Conservation (phyloP, 1,140 invertebrate species). For the Acyrthosiphon pisum region DNA sequence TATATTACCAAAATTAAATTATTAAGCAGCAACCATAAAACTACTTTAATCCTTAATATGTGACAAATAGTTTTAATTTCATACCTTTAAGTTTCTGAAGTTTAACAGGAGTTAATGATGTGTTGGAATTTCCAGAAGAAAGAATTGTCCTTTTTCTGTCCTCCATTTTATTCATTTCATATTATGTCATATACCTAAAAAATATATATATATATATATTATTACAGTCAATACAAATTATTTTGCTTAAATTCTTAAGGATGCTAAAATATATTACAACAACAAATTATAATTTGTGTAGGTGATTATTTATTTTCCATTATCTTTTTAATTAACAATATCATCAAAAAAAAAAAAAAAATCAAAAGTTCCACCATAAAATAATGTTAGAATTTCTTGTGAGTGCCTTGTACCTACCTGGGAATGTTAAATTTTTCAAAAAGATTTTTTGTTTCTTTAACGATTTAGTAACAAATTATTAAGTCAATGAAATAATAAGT, state of each 20-base stretch:
- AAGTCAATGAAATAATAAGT: too few species aligned
- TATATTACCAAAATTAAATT: neutral
- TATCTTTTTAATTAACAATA: too few species aligned
- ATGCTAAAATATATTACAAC: neutral
- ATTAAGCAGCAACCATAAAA: neutral
- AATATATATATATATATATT: neutral
- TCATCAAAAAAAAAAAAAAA: too few species aligned
- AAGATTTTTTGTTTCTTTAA: too few species aligned
- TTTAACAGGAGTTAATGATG: conserved; percentile 60
- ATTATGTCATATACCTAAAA: conserved; percentile 7
- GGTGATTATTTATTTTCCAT: neutral
- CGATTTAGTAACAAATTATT: too few species aligned
- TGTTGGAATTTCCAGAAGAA: conserved; percentile 42
- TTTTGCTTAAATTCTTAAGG: neutral
- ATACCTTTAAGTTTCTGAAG: conserved; percentile 60
- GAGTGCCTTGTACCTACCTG: too few species aligned
- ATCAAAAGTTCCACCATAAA: too few species aligned
- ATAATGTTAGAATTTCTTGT: too few species aligned
- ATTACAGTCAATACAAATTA: neutral
- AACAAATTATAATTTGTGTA: too few species aligned
- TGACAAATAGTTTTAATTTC: neutral
- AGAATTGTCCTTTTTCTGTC: conserved; percentile 22
- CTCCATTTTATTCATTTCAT: conserved; percentile 44
- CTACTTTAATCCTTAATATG: neutral
- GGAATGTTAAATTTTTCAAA: too few species aligned